Conservation (phyloP, 1,140 invertebrate species). For the Heliconius eleuchia region DNA sequence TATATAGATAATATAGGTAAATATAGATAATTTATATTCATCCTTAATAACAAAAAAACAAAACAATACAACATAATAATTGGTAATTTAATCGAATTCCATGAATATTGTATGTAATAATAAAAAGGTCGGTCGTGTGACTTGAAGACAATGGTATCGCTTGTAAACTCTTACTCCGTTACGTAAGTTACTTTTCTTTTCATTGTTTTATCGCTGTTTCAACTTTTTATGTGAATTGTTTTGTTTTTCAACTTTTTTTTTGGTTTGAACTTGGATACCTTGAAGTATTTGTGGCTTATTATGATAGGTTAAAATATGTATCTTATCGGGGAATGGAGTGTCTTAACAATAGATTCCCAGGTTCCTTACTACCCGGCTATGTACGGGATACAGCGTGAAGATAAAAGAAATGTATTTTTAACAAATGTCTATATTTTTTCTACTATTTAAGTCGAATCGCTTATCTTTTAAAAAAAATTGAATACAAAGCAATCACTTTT, state of each 20-base stretch:
- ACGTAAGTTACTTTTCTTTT: slow-evolving; percentile 30
- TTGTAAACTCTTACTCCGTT: slow-evolving; percentile 20
- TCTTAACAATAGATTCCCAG: no score
- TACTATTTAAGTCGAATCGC: no score
- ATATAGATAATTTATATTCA: background rate
- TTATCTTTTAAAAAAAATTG: no score
- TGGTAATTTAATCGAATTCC: slow-evolving; percentile 3
- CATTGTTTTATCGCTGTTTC: slow-evolving; percentile 15
- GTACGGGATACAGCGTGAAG: no score
- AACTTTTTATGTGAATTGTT: slow-evolving; percentile 1
- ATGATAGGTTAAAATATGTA: background rate
- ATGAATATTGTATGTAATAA: slow-evolving; percentile 22
- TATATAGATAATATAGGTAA: no score
- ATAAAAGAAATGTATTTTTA: no score
- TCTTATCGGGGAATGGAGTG: no score
- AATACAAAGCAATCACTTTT: no score
- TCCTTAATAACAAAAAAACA: background rate
- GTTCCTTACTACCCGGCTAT: no score
- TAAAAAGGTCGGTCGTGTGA: slow-evolving; percentile 26
- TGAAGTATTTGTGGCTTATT: background rate
- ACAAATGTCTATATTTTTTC: no score
- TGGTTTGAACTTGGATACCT: background rate
- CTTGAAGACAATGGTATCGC: slow-evolving; percentile 14
- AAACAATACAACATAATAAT: background rate
- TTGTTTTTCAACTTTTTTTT: background rate